A percentile compares a stretch with the other conserved stretches of the same genome.
phyloP scores from a whole-genome alignment of 1,140 invertebrate species.

The Drosophila orosa region DNA sequence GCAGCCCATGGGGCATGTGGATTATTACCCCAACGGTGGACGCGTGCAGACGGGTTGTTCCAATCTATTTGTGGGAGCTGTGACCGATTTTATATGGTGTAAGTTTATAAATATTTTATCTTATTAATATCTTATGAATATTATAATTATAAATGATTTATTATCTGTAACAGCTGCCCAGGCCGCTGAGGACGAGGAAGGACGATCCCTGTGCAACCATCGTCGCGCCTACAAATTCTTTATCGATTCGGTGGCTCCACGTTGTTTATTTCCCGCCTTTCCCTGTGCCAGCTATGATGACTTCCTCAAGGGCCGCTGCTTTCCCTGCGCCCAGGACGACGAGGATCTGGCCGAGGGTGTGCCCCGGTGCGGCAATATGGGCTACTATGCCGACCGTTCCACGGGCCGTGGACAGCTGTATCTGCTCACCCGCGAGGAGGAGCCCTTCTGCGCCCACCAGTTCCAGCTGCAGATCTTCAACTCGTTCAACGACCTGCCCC shows the following conservation, averaged over 20 bases:
- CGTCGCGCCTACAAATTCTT: slow-evolving; percentile 96
- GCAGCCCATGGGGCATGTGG: slow-evolving; percentile 95
- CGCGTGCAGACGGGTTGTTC: slow-evolving; percentile 94
- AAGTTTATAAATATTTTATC: slow-evolving; percentile 76
- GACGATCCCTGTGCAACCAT: slow-evolving; percentile 95
- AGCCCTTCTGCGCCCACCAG: slow-evolving; percentile 96
- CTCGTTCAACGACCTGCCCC: slow-evolving; percentile 89
- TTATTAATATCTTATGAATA: background rate
- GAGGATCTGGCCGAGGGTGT: slow-evolving; percentile 83
- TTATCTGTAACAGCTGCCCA: slow-evolving; percentile 84
- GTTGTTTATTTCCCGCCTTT: slow-evolving; percentile 95
- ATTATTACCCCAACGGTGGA: slow-evolving; percentile 96
- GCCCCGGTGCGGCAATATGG: slow-evolving; percentile 94
- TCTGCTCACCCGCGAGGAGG: slow-evolving; percentile 94
- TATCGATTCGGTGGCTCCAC: slow-evolving; percentile 95
- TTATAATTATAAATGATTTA: background rate
- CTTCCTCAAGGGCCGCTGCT: slow-evolving; percentile 87
- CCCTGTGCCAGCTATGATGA: slow-evolving; percentile 94
- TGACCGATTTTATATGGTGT: slow-evolving; percentile 96
- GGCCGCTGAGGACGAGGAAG: slow-evolving; percentile 92
- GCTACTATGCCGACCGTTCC: slow-evolving; percentile 94
- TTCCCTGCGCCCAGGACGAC: slow-evolving; percentile 85
- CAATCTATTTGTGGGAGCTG: slow-evolving; percentile 94
- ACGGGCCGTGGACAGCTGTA: slow-evolving; percentile 92
- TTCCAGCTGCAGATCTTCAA: slow-evolving; percentile 93